Evolutionary conservation across 2,113 vertebrate species (phyloP), one percentile per base, ranked within the genome.

Genomic region (Seriola dumerili): DNA sequence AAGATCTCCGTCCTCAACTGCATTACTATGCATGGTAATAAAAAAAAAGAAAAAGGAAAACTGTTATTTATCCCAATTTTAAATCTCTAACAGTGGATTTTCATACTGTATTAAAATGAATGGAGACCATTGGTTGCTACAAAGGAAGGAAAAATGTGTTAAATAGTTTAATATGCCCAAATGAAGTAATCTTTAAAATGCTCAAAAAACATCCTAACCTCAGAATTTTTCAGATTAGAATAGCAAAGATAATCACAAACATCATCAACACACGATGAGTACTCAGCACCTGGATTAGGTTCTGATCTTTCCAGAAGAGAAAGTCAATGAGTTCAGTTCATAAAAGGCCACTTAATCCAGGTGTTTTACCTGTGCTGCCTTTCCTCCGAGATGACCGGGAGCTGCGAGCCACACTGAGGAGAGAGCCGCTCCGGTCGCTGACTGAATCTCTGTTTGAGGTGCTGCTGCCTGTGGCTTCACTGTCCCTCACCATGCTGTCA

Each of bases 401-500:
- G 78, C 96, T 96, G 23, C 96, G 93, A 48, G 87, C 65, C 67
- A 81, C 73, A 25, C 86, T 87, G 52, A 92, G 86, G 1, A 86
- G 81, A 9, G 91, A 93, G 63, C 82, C 68, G 63, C 92, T 94
- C 71, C 97, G 88, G 72, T 97, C 91, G 0, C 97, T 95, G 4
- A 92, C 85, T 0, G 97, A 98, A 85, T 97, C 96, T 88, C 97
- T 96, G 92, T 96, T 97, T 0, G 97, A 99, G 16, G 95, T 95
- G n/a, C 95, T 94, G 0, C 98, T 98, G 7, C 96, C 96, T 0
- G 97, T 97, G 1, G 96, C 97, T 90, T 99, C 97, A 1, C 98
- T 97, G 95, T 99, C 98, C 64, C 97, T 94, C 68, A 97, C 91
- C 96, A 99, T 95, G 94, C 98, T 99, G 91, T 97, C 97, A 0